phyloP scores from a whole-genome alignment of 2,113 vertebrate genomes.

The Oryzias curvinotus region DNA sequence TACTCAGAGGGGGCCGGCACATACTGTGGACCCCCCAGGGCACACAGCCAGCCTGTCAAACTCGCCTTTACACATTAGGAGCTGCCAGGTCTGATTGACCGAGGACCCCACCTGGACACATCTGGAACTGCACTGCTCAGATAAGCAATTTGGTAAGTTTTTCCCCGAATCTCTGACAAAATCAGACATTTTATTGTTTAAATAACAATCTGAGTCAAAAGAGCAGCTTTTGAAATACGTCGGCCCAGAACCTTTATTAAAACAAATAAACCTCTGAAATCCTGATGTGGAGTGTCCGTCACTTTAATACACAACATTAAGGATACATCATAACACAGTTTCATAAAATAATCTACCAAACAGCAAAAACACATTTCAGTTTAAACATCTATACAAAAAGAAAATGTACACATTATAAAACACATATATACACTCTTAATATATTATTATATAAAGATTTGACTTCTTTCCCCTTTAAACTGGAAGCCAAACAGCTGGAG shows the following conservation, averaged over 20 bases:
- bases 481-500: conserved; percentile 72
- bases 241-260: too few relatives aligned
- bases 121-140: conserved; percentile 25
- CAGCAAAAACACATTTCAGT: conserved; percentile 74
- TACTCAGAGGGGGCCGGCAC: conserved; percentile 44
- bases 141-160: too few relatives aligned
- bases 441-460: conserved; percentile 87
- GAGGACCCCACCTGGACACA: conserved; percentile 60
- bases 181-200: too few relatives aligned
- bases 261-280: neutral
- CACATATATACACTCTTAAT: conserved; percentile 84
- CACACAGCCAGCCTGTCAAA: conserved; percentile 56
- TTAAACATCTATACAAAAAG: conserved; percentile 81
- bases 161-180: too few relatives aligned
- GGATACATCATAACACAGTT: conserved; percentile 68
- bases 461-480: conserved; percentile 62
- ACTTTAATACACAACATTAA: conserved; percentile 77
- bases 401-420: conserved; percentile 84
- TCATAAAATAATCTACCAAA: conserved; percentile 66
- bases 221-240: too few relatives aligned
- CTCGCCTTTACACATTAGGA: conserved; percentile 16
- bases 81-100: conserved; percentile 35
- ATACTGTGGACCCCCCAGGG: conserved; percentile 62
- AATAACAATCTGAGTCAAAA: too few relatives aligned
- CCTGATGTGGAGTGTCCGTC: conserved; percentile 51